Conservation (phyloP, 2,888 invertebrate species). For the Uloborus plumipes region DNA sequence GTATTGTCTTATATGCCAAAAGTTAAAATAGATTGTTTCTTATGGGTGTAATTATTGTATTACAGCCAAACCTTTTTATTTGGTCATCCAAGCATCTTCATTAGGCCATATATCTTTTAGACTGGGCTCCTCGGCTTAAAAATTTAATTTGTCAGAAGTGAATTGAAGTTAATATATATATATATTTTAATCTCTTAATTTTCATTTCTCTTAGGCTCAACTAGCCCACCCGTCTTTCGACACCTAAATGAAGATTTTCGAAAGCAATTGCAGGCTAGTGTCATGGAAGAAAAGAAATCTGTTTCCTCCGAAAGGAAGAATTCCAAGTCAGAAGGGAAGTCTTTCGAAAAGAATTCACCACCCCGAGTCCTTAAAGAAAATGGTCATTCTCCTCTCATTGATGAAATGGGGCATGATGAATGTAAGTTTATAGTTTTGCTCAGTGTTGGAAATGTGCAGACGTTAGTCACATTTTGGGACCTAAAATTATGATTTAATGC, state of each 20-base stretch:
- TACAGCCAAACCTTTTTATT: too few relatives aligned
- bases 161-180: too few relatives aligned
- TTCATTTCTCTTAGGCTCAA: conserved; percentile 33
- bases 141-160: too few relatives aligned
- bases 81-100: too few relatives aligned
- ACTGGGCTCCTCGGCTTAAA: too few relatives aligned
- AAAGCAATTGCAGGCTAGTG: conserved; percentile 77
- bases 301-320: conserved; percentile 27
- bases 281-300: conserved; percentile 24
- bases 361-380: conserved; percentile 20
- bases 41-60: too few relatives aligned
- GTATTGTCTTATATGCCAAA: too few relatives aligned
- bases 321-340: conserved; percentile 12
- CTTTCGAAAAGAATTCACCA: neutral
- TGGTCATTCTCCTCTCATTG: conserved; percentile 20
- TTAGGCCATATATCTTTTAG: too few relatives aligned
- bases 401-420: conserved; percentile 52
- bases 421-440: conserved; percentile 29
- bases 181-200: neutral
- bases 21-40: too few relatives aligned
- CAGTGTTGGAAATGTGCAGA: too few relatives aligned
- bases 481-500: too few relatives aligned
- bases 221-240: conserved; percentile 81
- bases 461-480: too few relatives aligned
- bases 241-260: conserved; percentile 88